These are phyloP conservation scores for Tinea trinotella DNA, from an alignment of 2,888 invertebrate species.

Conservation along the genomic window DNA sequence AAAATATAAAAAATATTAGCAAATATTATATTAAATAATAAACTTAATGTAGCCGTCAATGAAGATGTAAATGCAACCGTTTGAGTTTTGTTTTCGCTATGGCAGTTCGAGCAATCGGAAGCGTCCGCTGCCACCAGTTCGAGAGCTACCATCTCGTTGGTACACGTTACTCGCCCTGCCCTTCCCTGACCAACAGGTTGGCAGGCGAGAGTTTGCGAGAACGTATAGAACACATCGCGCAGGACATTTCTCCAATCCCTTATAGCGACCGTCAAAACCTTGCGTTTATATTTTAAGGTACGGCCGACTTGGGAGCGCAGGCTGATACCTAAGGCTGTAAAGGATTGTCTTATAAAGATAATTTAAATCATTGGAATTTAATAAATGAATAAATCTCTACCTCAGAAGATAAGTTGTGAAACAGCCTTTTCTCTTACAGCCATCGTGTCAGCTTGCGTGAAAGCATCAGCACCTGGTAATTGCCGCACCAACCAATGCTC, in stretches of 20 bases:
- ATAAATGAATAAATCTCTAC: too few species aligned
- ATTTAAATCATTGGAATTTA: too few species aligned
- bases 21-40: background rate
- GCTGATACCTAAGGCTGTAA: background rate
- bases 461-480: background rate
- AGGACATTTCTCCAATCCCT: constrained; percentile 91
- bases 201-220: constrained; percentile 85
- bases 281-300: constrained; percentile 57
- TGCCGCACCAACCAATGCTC: background rate
- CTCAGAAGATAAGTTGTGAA: too few species aligned
- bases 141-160: constrained; percentile 85
- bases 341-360: too few species aligned
- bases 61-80: background rate
- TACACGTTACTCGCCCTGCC: constrained; percentile 92
- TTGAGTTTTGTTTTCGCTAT: constrained; percentile 17
- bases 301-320: constrained; percentile 24
- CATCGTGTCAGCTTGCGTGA: background rate
- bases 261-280: constrained; percentile 62
- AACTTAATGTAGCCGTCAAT: background rate
- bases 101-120: constrained; percentile 42
- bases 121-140: constrained; percentile 50
- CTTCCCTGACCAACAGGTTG: constrained; percentile 94
- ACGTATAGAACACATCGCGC: constrained; percentile 82
- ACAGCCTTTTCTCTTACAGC: background rate
- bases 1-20: constrained; percentile 39